These are phyloP conservation scores for Scaptodrosophila latifasciaeformis DNA, from an alignment of 2,888 invertebrate genomes.

Conservation along the genomic window DNA sequence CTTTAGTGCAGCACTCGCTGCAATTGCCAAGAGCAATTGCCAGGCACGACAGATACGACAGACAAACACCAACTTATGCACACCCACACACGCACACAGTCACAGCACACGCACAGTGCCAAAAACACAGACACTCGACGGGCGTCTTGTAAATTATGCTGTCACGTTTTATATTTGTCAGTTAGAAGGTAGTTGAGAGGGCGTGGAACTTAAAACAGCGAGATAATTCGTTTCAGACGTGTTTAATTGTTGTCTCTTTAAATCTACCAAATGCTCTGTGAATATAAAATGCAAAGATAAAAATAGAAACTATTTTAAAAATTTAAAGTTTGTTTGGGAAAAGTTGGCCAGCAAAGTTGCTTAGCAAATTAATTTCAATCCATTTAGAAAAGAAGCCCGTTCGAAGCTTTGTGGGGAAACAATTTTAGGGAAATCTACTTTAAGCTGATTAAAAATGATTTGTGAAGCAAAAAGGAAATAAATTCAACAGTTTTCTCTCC, in stretches of 20 bases:
- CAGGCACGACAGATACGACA: constrained; percentile 3
- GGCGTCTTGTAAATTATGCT: constrained; percentile 6
- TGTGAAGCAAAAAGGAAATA: too few relatives aligned
- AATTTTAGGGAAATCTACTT: too few relatives aligned
- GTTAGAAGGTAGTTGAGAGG: not conserved
- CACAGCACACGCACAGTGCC: not conserved
- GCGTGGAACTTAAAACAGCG: not conserved
- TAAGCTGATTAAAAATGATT: too few relatives aligned
- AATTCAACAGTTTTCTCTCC: too few relatives aligned
- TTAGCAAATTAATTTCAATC: too few relatives aligned
- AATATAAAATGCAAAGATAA: not conserved
- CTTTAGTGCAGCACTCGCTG: constrained; percentile 30
- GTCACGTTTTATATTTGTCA: not conserved
- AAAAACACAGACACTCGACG: not conserved
- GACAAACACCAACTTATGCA: not conserved
- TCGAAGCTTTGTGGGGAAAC: too few relatives aligned
- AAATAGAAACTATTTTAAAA: not conserved
- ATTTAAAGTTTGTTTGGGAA: too few relatives aligned
- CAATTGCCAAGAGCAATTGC: constrained; percentile 33
- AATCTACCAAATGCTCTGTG: not conserved
- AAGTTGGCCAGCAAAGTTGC: too few relatives aligned
- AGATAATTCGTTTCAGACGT: constrained; percentile 9
- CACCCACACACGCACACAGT: not conserved
- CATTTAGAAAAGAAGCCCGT: too few relatives aligned
- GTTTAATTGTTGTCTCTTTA: constrained; percentile 5